Conservation (phyloP, 2,888 invertebrate species). For the Acanthosepion lycidas region DNA sequence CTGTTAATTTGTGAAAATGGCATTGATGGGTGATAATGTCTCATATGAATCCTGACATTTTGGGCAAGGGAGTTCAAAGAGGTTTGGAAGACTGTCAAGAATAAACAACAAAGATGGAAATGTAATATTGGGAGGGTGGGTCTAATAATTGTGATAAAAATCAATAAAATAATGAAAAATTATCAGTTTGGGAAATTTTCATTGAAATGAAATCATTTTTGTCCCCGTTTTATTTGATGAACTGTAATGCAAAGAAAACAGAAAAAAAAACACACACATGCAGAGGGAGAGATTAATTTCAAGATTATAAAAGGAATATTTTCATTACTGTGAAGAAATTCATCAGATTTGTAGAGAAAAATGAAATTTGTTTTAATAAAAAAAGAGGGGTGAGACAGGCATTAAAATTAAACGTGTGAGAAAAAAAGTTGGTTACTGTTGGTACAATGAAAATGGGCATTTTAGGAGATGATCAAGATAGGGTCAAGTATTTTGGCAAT, state of each 20-base stretch:
- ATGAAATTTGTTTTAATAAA: neutral
- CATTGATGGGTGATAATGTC: constrained; percentile 33
- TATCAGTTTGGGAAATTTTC: neutral
- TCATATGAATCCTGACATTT: neutral
- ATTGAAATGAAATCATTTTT: constrained; percentile 2
- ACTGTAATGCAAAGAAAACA: neutral
- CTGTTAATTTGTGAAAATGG: neutral
- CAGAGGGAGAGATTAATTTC: neutral
- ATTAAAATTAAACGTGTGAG: neutral
- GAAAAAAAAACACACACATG: neutral
- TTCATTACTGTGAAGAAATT: neutral
- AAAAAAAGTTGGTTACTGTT: neutral
- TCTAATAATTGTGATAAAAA: neutral
- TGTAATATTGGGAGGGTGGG: neutral
- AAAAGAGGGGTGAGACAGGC: neutral
- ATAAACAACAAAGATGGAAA: neutral
- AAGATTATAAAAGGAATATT: neutral
- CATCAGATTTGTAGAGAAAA: neutral
- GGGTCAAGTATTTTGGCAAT: neutral
- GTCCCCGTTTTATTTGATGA: neutral
- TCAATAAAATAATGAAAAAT: neutral
- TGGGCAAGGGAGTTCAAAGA: neutral
- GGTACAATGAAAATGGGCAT: neutral
- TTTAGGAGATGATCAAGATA: neutral
- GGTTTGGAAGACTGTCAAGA: neutral